Percentiles rank a stretch among this genome's conserved stretches.
Conservation (phyloP, 1,140 invertebrate species). For the Drosophila prosaltans region DNA sequence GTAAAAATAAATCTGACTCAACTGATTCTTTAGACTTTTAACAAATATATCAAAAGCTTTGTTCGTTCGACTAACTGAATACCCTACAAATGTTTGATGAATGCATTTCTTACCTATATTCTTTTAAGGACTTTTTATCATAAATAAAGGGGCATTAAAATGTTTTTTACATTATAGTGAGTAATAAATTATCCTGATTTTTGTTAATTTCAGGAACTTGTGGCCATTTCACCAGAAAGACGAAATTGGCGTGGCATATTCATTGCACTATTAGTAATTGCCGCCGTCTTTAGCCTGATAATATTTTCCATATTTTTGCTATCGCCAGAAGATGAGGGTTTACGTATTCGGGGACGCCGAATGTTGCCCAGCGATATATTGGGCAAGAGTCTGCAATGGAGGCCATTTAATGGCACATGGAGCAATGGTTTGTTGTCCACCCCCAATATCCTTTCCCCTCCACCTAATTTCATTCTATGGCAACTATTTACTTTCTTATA, state of each 20-base stretch:
- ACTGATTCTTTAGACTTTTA: no score
- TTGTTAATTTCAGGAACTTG: constrained; percentile 87
- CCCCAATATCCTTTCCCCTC: no score
- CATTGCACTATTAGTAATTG: constrained; percentile 94
- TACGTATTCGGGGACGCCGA: constrained; percentile 87
- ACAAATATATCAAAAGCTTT: no score
- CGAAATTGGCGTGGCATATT: constrained; percentile 95
- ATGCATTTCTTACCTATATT: no score
- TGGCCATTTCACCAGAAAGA: constrained; percentile 90
- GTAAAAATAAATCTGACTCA: no score
- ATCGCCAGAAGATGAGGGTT: constrained; percentile 88
- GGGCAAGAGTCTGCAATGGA: constrained; percentile 85
- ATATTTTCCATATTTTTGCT: constrained; percentile 93
- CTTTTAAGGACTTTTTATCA: no score
- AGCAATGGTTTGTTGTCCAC: constrained; percentile 87
- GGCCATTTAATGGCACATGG: constrained; percentile 91
- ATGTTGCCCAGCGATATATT: constrained; percentile 88
- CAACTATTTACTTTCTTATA: constrained; percentile 15
- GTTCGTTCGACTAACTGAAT: no score
- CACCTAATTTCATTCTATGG: no score
- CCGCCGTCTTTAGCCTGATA: constrained; percentile 92
- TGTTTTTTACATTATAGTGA: no score
- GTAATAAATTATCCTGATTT: no score
- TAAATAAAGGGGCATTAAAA: no score
- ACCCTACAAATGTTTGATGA: no score